Evolutionary conservation across 1,140 invertebrate species (phyloP).

Genomic region (Chrysopa pallens): DNA sequence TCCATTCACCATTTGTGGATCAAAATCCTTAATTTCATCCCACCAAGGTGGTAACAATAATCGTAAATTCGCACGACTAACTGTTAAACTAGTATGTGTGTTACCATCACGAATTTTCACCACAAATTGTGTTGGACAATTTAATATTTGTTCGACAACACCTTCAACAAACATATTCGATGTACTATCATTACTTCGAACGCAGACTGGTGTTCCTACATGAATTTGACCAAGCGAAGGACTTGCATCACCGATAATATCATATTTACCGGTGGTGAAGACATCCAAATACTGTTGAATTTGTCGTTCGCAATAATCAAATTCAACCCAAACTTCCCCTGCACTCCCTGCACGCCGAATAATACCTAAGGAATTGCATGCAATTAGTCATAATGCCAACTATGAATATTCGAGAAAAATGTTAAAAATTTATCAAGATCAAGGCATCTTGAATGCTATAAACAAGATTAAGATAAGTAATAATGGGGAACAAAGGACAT

Average conservation of each 20-base stretch:
- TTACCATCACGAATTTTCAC: constrained; percentile 42
- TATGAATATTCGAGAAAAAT: too few species aligned
- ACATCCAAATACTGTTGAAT: constrained; percentile 43
- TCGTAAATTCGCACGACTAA: constrained; percentile 75
- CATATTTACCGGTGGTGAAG: constrained; percentile 57
- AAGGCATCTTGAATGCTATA: too few species aligned
- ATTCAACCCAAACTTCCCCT: constrained; percentile 48
- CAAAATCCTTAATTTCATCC: constrained; percentile 72
- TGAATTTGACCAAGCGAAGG: constrained; percentile 60
- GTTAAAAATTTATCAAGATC: too few species aligned
- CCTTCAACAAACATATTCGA: constrained; percentile 68
- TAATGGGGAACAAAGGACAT: too few species aligned
- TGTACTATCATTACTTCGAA: constrained; percentile 25
- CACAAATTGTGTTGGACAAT: constrained; percentile 52
- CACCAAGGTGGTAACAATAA: constrained; percentile 85
- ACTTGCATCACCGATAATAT: constrained; percentile 85
- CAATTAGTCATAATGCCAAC: too few species aligned
- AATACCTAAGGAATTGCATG: constrained; percentile 12
- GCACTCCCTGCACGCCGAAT: constrained; percentile 37
- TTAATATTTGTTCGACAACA: constrained; percentile 50
- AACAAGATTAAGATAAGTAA: too few species aligned
- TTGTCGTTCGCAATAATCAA: constrained; percentile 47
- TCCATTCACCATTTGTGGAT: constrained; percentile 6
- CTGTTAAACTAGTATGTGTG: constrained; percentile 26
- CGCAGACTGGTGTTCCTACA: constrained; percentile 26